phyloP scores from a whole-genome alignment of 37 sponge, comb jelly and placozoan species.

The Ephydatia muelleri region DNA sequence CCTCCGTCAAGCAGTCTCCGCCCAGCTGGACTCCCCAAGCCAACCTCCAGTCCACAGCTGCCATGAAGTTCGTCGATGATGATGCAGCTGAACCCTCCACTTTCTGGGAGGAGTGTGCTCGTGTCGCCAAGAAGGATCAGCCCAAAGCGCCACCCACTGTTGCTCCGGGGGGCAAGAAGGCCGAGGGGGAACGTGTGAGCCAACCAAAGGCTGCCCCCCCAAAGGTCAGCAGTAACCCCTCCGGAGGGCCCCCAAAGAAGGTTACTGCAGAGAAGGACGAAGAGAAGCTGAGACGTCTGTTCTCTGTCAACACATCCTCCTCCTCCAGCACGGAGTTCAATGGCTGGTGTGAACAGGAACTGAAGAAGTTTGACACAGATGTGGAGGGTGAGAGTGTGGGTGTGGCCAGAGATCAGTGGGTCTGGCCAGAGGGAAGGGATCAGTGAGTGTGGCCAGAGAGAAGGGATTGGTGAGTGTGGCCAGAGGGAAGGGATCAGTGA shows the following conservation, averaged over 20 bases:
- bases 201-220: too few species aligned
- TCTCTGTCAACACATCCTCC: slow-evolving; percentile 52
- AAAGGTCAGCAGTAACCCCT: not conserved
- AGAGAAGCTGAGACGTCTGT: slow-evolving; percentile 50
- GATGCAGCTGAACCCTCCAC: slow-evolving; percentile 24
- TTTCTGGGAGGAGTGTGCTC: slow-evolving; percentile 64
- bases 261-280: slow-evolving; percentile 23
- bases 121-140: slow-evolving; percentile 41
- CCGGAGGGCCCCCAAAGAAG: slow-evolving; percentile 12
- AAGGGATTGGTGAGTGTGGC: too few species aligned
- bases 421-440: too few species aligned
- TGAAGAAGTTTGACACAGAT: slow-evolving; percentile 58
- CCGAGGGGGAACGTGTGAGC: too few species aligned
- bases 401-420: too few species aligned
- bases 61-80: not conserved
- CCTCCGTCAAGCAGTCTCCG: slow-evolving; percentile 24
- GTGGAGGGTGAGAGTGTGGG: slow-evolving; percentile 47
- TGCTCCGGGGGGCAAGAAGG: not conserved
- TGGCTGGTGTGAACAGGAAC: slow-evolving; percentile 66
- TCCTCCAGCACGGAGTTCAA: slow-evolving; percentile 60
- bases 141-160: not conserved
- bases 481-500: too few species aligned
- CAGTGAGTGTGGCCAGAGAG: too few species aligned
- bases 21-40: slow-evolving; percentile 29
- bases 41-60: not conserved